Evolutionary conservation across 2,113 vertebrate genomes (phyloP).

Genomic region (Onychostoma macrolepis): DNA sequence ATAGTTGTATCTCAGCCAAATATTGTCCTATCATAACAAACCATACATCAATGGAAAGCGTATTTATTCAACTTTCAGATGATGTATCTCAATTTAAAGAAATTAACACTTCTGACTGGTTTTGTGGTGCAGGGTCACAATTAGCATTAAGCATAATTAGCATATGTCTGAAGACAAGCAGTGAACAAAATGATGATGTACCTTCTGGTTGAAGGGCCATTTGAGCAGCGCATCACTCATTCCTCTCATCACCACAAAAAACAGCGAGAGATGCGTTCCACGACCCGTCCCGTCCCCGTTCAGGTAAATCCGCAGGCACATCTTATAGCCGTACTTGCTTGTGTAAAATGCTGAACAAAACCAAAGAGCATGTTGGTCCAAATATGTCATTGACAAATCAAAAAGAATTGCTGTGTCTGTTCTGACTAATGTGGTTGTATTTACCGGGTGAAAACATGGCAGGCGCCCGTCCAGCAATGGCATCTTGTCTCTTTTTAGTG

Average conservation of each 20-base stretch:
- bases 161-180: not conserved
- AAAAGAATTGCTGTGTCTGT: no score
- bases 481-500: constrained; percentile 92
- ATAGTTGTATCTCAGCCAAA: no score
- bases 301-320: constrained; percentile 94
- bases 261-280: constrained; percentile 91
- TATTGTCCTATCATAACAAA: no score
- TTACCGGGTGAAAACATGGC: constrained; percentile 98
- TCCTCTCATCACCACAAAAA: constrained; percentile 97
- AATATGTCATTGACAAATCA: not conserved
- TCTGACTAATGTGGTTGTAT: not conserved
- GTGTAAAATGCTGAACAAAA: constrained; percentile 88
- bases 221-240: constrained; percentile 90
- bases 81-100: no score
- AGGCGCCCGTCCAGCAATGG: constrained; percentile 85
- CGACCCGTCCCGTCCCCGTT: constrained; percentile 94
- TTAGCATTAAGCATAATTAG: no score
- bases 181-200: constrained; percentile 54
- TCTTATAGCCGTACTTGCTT: constrained; percentile 97
- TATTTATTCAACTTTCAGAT: no score
- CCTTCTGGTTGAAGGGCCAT: constrained; percentile 99
- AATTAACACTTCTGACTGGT: no score
- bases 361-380: not conserved
- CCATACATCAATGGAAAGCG: no score
- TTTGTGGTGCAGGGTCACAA: not conserved